Conservation (phyloP, 2,888 invertebrate species). For the Smittia sp. region DNA sequence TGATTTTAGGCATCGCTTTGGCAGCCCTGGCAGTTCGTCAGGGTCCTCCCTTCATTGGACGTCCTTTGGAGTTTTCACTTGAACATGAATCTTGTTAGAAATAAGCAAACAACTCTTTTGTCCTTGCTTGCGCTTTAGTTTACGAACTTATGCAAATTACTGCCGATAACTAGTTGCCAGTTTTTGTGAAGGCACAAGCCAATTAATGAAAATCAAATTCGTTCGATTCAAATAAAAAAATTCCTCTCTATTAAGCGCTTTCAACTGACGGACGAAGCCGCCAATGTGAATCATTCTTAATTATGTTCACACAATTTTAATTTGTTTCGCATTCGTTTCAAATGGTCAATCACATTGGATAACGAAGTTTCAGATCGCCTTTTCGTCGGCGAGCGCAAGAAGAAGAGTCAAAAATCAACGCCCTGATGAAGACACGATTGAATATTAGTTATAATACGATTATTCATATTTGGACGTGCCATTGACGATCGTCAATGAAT, state of each 20-base stretch:
- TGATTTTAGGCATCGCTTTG: too few species aligned
- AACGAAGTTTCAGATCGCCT: not conserved
- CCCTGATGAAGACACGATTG: conserved; percentile 12
- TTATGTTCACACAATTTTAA: conserved; percentile 23
- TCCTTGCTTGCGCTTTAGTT: not conserved
- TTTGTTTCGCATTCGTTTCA: conserved; percentile 22
- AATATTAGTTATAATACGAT: conserved; percentile 20
- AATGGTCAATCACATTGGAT: conserved; percentile 33
- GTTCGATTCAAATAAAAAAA: not conserved
- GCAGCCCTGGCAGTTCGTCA: too few species aligned
- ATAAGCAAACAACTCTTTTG: not conserved
- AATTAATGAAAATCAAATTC: conserved; percentile 18
- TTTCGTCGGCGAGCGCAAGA: not conserved
- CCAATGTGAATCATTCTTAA: conserved; percentile 28
- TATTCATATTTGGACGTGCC: conserved; percentile 18
- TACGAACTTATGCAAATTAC: conserved; percentile 14
- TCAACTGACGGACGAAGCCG: not conserved
- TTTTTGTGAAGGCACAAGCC: not conserved
- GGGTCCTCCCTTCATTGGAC: too few species aligned
- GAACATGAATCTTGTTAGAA: not conserved
- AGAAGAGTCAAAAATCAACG: conserved; percentile 2
- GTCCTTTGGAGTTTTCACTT: not conserved
- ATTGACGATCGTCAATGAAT: not conserved
- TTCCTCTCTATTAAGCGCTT: not conserved
- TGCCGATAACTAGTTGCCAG: conserved; percentile 12